Evolutionary conservation across 1,140 invertebrate species (phyloP).

Genomic region (Probaryconus sp.): DNA sequence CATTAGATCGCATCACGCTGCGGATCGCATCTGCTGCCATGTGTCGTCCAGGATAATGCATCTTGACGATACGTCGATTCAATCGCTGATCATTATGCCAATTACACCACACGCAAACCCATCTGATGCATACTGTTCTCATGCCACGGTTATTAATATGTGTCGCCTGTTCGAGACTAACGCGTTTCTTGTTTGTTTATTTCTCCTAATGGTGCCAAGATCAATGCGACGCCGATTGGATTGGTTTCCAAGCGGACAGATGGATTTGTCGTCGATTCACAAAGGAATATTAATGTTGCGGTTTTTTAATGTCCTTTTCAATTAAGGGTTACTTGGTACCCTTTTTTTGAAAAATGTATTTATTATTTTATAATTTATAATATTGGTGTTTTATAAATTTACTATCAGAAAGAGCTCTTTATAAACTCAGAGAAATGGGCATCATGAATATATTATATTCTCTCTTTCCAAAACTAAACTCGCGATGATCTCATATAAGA

Average conservation of each 20-base stretch:
- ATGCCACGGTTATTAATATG: conserved; percentile 69
- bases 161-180: conserved; percentile 25
- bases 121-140: conserved; percentile 55
- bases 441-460: too few species aligned
- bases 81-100: conserved; percentile 71
- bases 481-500: conserved; percentile 5
- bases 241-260: too few species aligned
- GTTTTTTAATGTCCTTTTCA: too few species aligned
- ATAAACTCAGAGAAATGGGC: too few species aligned
- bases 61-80: conserved; percentile 72
- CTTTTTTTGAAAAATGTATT: too few species aligned
- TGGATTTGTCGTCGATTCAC: too few species aligned
- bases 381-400: too few species aligned
- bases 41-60: conserved; percentile 67
- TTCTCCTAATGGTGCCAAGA: conserved; percentile 16
- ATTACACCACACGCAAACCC: conserved; percentile 64
- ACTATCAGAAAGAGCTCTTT: too few species aligned
- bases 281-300: too few species aligned
- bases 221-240: conserved; percentile 13
- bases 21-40: conserved; percentile 71
- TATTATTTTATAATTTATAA: too few species aligned
- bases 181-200: conserved; percentile 1
- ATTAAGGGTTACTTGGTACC: too few species aligned
- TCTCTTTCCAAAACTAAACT: neutral
- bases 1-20: conserved; percentile 71